Evolutionary conservation across 2,888 invertebrate genomes (phyloP).

Genomic region (Pyrrhosoma nymphula): DNA sequence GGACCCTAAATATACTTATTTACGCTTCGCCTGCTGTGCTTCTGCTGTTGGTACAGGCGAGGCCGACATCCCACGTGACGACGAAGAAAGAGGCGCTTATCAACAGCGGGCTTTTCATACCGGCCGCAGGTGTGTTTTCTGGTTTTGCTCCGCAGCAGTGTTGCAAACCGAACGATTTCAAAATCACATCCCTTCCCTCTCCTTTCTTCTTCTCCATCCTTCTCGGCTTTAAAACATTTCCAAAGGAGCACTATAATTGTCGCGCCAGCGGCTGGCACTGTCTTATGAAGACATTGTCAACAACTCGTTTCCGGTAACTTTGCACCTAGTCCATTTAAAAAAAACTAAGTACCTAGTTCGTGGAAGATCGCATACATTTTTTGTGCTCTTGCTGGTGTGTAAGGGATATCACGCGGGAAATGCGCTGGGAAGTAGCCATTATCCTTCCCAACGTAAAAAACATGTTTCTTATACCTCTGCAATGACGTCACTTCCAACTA

Average conservation of each 20-base stretch:
- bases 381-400: background rate
- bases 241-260: background rate
- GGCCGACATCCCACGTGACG: background rate
- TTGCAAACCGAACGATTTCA: conserved; percentile 19
- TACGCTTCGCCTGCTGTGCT: background rate
- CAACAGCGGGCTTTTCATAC: conserved; percentile 1
- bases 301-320: background rate
- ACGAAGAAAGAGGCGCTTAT: background rate
- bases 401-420: background rate
- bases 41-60: background rate
- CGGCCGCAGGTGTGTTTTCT: conserved; percentile 25
- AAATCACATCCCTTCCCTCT: background rate
- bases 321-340: background rate
- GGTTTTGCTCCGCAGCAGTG: conserved; percentile 14
- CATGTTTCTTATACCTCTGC: background rate
- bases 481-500: background rate
- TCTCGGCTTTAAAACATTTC: background rate
- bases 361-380: background rate
- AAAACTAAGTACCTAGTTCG: background rate
- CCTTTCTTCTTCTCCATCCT: background rate
- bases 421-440: background rate
- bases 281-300: background rate
- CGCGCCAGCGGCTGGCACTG: background rate
- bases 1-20: background rate
- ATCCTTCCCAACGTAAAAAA: background rate